Percentiles rank a stretch among this genome's conserved stretches.
Evolutionary conservation across 1,140 invertebrate species (phyloP).

Genomic region (Bombus superbus): DNA sequence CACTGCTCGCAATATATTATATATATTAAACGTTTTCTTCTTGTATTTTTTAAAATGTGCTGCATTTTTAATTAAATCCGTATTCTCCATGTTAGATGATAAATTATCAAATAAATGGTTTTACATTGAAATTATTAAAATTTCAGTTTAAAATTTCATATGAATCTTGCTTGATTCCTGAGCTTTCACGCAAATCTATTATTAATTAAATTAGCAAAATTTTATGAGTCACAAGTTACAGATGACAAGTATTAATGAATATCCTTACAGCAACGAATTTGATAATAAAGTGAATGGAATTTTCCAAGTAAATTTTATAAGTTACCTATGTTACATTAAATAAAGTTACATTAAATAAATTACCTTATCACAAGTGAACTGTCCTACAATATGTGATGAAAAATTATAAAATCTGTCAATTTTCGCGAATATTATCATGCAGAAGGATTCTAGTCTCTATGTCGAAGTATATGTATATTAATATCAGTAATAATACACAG

Average conservation of each 20-base stretch:
- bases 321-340: too few relatives aligned
- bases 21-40: constrained; percentile 71
- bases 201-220: neutral
- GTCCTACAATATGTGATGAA: neutral
- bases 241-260: neutral
- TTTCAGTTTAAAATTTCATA: neutral
- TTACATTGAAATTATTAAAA: neutral
- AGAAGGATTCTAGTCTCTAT: neutral
- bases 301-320: neutral
- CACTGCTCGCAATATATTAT: constrained; percentile 68
- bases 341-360: too few relatives aligned
- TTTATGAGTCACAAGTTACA: neutral
- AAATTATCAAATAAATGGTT: neutral
- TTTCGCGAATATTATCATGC: neutral
- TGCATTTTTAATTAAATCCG: constrained; percentile 21
- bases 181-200: too few relatives aligned
- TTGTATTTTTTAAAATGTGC: constrained; percentile 72
- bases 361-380: neutral
- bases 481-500: neutral
- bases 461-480: neutral
- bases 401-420: neutral
- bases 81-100: neutral
- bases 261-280: neutral
- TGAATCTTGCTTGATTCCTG: too few relatives aligned
- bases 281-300: neutral